Conservation (phyloP, 2,797 vertebrate genomes). For the Euthynnus affinis region DNA sequence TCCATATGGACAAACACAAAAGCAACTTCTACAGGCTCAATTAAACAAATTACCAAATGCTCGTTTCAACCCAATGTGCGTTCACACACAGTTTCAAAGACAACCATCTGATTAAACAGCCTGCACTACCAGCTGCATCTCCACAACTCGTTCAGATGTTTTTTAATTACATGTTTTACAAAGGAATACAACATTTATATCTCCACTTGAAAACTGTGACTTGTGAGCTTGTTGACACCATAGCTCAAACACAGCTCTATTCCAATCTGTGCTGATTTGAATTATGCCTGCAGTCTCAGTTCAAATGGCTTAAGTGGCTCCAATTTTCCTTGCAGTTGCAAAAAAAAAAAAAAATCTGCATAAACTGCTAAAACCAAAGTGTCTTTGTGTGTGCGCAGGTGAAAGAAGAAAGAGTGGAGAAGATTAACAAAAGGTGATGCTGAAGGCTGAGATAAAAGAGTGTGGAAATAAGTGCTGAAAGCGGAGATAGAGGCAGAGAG, state of each 20-base stretch:
- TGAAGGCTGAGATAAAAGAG: conserved; percentile 52
- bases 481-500: conserved; percentile 33
- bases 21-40: conserved; percentile 48
- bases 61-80: conserved; percentile 35
- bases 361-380: conserved; percentile 6
- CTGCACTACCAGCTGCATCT: conserved; percentile 43
- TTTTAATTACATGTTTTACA: conserved; percentile 52
- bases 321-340: conserved; percentile 41
- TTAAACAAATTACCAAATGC: conserved; percentile 55
- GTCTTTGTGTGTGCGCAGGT: conserved; percentile 18
- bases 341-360: conserved; percentile 6
- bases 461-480: conserved; percentile 26
- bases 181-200: conserved; percentile 48
- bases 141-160: conserved; percentile 44
- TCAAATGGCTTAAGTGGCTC: conserved; percentile 47
- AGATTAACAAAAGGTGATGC: conserved; percentile 57
- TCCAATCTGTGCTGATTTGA: conserved; percentile 44
- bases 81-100: conserved; percentile 42
- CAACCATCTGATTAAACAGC: conserved; percentile 55
- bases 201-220: conserved; percentile 36
- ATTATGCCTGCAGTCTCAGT: conserved; percentile 40
- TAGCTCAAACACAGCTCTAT: conserved; percentile 39
- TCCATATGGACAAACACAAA: conserved; percentile 63
- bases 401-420: conserved; percentile 24
- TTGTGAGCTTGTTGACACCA: conserved; percentile 37